Percentiles rank a stretch among this genome's conserved stretches.
Evolutionary conservation across 1,140 invertebrate genomes (phyloP).

Genomic region (Bombus sylvicola): DNA sequence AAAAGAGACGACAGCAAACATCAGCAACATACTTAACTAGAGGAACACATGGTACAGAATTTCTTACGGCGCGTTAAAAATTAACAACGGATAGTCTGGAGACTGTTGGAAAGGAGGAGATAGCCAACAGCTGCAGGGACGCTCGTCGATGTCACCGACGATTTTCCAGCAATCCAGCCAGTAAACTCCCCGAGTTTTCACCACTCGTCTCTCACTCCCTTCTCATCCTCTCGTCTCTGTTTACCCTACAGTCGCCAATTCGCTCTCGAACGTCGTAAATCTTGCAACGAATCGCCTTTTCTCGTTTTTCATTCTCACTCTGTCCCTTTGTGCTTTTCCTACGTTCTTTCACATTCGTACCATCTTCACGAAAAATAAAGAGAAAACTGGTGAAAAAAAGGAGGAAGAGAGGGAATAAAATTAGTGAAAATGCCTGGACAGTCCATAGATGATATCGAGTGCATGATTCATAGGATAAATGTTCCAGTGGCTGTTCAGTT

Average conservation of each 20-base stretch:
- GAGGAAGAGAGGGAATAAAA: not conserved
- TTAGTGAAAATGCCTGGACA: not conserved
- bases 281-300: constrained; percentile 61
- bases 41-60: not conserved
- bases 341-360: not conserved
- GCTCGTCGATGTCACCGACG: constrained; percentile 57
- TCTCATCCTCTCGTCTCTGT: not conserved
- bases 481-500: not conserved
- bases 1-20: no score
- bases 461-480: not conserved
- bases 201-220: not conserved
- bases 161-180: constrained; percentile 59
- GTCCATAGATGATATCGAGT: not conserved
- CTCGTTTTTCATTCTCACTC: not conserved
- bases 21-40: no score
- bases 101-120: constrained; percentile 6
- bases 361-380: not conserved
- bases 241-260: constrained; percentile 36
- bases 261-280: constrained; percentile 63
- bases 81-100: constrained; percentile 45
- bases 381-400: not conserved
- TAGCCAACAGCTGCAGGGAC: constrained; percentile 45
- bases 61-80: constrained; percentile 60
- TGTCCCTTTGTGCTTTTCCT: no score
- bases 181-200: constrained; percentile 42